A percentile compares a stretch with the other conserved stretches of the same genome.
Evolutionary conservation across 2,797 vertebrate species (phyloP).

Genomic region (Paedocypris micromegethes): DNA sequence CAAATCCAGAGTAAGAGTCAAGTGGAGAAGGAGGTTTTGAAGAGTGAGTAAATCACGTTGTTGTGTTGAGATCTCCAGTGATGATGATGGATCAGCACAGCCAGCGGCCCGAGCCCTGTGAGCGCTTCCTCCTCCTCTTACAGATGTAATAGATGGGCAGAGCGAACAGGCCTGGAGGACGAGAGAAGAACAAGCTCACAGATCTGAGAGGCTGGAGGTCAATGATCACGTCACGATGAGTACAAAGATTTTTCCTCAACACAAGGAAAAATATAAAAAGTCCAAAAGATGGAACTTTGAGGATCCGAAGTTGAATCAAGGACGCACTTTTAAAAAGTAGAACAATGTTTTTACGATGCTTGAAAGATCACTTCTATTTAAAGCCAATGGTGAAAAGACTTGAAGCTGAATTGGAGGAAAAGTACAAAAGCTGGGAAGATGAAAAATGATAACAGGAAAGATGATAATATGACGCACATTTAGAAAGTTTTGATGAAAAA

Average conservation of each 20-base stretch:
- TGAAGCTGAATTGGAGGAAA: too few relatives aligned
- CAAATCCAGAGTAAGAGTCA: neutral
- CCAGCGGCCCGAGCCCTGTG: conserved; percentile 69
- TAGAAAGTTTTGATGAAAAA: too few relatives aligned
- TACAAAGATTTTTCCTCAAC: neutral
- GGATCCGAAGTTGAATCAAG: too few relatives aligned
- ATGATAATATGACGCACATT: too few relatives aligned
- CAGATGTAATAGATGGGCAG: conserved; percentile 96
- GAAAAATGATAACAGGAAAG: too few relatives aligned
- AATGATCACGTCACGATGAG: neutral
- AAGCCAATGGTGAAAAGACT: too few relatives aligned
- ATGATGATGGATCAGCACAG: conserved; percentile 54
- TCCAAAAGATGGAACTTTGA: too few relatives aligned
- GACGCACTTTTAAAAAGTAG: too few relatives aligned
- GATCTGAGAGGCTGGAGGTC: neutral
- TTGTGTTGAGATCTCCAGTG: conserved; percentile 8
- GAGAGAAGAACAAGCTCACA: conserved; percentile 19
- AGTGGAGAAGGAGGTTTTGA: neutral
- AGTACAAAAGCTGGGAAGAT: too few relatives aligned
- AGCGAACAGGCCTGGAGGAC: conserved; percentile 78
- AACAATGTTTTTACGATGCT: too few relatives aligned
- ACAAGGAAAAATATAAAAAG: too few relatives aligned
- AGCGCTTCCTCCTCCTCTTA: conserved; percentile 90
- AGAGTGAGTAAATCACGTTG: neutral
- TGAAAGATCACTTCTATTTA: too few relatives aligned